Percentiles rank a stretch among this genome's conserved stretches.
Conservation (phyloP, 1,140 invertebrate species). For the Sitobion miscanthi region DNA sequence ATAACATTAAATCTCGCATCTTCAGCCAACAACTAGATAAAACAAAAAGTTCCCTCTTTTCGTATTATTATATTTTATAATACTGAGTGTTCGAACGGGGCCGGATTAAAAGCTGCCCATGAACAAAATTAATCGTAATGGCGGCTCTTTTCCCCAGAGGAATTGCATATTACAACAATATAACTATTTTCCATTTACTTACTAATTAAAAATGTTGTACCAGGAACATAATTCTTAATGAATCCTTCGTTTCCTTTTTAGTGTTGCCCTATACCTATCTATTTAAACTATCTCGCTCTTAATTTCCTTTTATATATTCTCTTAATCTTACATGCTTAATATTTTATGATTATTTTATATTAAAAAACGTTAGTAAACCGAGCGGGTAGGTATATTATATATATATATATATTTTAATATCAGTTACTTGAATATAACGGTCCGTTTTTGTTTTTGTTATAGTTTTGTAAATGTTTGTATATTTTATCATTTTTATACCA, state of each 20-base stretch:
- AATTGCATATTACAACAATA: conserved; percentile 46
- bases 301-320: conserved; percentile 21
- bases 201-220: conserved; percentile 52
- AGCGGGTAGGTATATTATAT: neutral
- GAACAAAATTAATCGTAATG: conserved; percentile 49
- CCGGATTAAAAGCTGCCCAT: conserved; percentile 34
- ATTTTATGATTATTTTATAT: conserved; percentile 34
- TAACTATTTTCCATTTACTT: conserved; percentile 48
- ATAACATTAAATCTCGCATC: neutral
- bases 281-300: conserved; percentile 17
- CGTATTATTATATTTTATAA: conserved; percentile 39
- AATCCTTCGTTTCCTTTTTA: conserved; percentile 26
- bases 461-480: conserved; percentile 17
- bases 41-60: neutral
- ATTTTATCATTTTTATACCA: neutral
- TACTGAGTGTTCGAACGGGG: conserved; percentile 15
- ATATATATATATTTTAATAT: neutral
- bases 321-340: neutral
- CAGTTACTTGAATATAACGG: neutral
- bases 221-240: conserved; percentile 50
- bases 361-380: neutral
- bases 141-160: neutral
- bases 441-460: neutral
- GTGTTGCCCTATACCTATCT: neutral
- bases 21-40: neutral